phyloP scores from a whole-genome alignment of 2,797 vertebrate genomes.

The Coccyzus lansbergi region DNA sequence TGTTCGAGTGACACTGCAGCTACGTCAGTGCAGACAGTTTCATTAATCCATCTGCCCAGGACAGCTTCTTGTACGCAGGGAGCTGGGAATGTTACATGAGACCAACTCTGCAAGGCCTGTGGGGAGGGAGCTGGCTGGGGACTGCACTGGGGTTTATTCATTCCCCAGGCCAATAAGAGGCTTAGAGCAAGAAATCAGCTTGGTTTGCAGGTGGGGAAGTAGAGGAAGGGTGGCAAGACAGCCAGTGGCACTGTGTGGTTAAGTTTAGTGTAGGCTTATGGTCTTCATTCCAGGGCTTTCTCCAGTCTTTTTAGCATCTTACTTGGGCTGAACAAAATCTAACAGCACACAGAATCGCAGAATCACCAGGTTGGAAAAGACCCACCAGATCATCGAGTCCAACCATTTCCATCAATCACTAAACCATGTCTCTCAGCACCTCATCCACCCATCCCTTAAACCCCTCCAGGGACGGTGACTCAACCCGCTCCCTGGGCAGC shows the following conservation, averaged over 20 bases:
- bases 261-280: accelerated
- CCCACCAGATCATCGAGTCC: no score
- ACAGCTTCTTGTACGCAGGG: neutral
- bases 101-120: neutral
- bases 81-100: neutral
- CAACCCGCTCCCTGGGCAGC: no score
- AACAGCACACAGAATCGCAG: neutral
- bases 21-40: neutral
- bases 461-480: no score
- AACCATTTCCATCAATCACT: no score
- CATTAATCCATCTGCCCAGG: neutral
- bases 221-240: neutral
- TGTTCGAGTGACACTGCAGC: neutral
- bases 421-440: no score
- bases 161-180: neutral
- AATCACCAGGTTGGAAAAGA: no score
- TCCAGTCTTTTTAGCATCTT: neutral
- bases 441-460: no score
- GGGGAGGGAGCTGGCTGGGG: neutral
- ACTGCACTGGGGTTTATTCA: neutral
- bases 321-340: neutral
- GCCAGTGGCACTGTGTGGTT: neutral
- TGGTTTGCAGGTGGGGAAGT: neutral
- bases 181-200: neutral
- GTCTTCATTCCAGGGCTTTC: neutral